A percentile compares a stretch with the other conserved stretches of the same genome.
phyloP scores from a whole-genome alignment of 2,888 invertebrate species.

The Phoronis australis region DNA sequence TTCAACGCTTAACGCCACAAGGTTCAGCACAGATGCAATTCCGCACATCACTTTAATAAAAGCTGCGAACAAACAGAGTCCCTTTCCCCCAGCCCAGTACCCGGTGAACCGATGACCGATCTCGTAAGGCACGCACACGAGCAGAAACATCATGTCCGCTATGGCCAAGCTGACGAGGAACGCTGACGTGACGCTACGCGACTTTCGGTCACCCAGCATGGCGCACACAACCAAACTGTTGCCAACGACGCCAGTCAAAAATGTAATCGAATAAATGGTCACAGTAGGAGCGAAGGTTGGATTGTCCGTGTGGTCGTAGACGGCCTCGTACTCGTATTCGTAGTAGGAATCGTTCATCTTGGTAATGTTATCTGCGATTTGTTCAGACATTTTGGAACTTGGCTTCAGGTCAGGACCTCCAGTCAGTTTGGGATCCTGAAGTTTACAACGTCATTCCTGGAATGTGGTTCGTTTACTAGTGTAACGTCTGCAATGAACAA shows the following conservation, averaged over 20 bases:
- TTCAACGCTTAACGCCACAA: conserved; percentile 57
- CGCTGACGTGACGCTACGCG: conserved; percentile 44
- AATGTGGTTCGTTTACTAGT: too few relatives aligned
- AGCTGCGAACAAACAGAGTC: conserved; percentile 55
- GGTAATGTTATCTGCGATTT: too few relatives aligned
- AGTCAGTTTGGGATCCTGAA: too few relatives aligned
- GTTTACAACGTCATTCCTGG: too few relatives aligned
- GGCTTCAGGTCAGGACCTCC: too few relatives aligned
- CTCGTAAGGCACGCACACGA: conserved; percentile 56
- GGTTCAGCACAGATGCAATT: conserved; percentile 56
- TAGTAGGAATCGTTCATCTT: too few relatives aligned
- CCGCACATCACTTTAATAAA: conserved; percentile 56
- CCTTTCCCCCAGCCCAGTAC: conserved; percentile 52
- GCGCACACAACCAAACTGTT: conserved; percentile 55
- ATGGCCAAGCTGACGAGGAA: conserved; percentile 48
- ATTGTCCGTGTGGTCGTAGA: too few relatives aligned
- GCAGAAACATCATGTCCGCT: conserved; percentile 55
- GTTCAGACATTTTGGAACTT: too few relatives aligned
- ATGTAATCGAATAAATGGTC: conserved; percentile 24
- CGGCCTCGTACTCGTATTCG: too few relatives aligned
- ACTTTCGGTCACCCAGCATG: conserved; percentile 49
- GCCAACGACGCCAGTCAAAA: conserved; percentile 54
- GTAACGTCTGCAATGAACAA: too few relatives aligned
- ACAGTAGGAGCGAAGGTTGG: conserved; percentile 13
- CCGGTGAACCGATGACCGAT: conserved; percentile 50